Conservation (phyloP, 2,113 vertebrate species). For the Isichthys henryi region DNA sequence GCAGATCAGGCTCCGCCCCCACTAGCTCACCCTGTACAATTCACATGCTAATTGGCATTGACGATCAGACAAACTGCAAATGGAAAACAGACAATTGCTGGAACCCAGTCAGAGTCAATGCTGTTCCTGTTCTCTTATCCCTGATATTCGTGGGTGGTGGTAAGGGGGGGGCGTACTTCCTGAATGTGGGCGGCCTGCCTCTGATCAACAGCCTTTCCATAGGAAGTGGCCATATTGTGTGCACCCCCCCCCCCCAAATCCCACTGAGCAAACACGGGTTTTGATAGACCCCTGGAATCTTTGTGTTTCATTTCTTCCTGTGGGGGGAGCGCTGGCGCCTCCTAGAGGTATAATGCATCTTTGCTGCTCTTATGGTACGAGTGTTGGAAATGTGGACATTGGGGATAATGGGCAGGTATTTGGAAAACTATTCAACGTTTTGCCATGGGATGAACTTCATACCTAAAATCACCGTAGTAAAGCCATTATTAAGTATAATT, state of each 20-base stretch:
- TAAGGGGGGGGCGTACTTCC: background rate
- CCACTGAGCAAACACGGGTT: background rate
- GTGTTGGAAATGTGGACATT: background rate
- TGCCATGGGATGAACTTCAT: background rate
- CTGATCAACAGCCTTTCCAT: background rate
- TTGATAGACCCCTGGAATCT: background rate
- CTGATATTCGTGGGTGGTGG: background rate
- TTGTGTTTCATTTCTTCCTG: background rate
- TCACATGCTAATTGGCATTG: slow-evolving; percentile 33
- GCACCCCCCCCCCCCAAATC: background rate
- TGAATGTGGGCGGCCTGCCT: background rate
- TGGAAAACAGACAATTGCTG: slow-evolving; percentile 7
- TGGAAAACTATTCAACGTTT: background rate
- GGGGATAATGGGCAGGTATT: background rate
- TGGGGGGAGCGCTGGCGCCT: background rate
- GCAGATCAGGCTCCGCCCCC: slow-evolving; percentile 5
- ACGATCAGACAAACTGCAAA: background rate
- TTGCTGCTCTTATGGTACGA: background rate
- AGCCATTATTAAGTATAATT: background rate
- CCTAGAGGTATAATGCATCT: background rate
- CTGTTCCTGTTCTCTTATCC: background rate
- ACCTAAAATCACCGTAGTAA: background rate
- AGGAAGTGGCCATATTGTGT: slow-evolving; percentile 21
- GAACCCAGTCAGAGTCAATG: background rate
- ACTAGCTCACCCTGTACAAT: slow-evolving; percentile 19